Evolutionary conservation across 2,888 invertebrate species (phyloP), one percentile per base, ranked within the genome.

Genomic region (Dicyrtoma fusca): DNA sequence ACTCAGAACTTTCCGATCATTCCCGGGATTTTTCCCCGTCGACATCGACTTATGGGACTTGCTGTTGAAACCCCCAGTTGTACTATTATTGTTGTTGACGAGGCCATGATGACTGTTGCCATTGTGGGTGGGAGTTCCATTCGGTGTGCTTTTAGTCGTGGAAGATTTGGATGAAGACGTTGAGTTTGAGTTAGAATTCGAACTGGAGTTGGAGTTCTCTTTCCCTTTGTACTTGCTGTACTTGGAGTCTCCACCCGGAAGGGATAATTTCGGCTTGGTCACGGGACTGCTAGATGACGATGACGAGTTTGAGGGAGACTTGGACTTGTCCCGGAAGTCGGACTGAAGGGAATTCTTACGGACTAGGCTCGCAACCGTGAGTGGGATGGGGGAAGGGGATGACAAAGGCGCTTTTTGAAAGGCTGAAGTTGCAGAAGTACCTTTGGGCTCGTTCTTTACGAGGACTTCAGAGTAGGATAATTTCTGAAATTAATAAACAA

Each of bases 391-490:
- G 3, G 63, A 63, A 13, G 62, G 63, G 2, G 70, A 62, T 17
- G 59, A 62, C 42, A 69, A 42, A 26, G 74, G 13, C n/a, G 23
- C 51, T 65, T 65, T 65, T 26, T 69, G 59, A 13, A 26, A 17
- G n/a, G 61, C 17, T 11, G 23, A 14, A 53, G 34, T 66, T 19
- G 8, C 34, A 44, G 19, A 11, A 23, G n/a, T 17, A 26, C 53
- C 44, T 42, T 57, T 59, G n/a, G 51, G 55, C 51, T 71, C 75
- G 53, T 70, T 77, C 63, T 79, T 79, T 11, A 78, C 75, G 14
- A 80, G 70, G 23, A 78, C 75, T 69, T 79, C 80, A 23, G 78
- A 70, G 63, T 80, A 80, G 0, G 79, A 79, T 19, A 77, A 77
- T 73, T 80, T 80, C 79, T 80, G 63, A 4, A 72, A 68, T 65